These are phyloP conservation scores for Pseudoatta argentina DNA, from an alignment of 1,140 invertebrate genomes.

Conservation along the genomic window DNA sequence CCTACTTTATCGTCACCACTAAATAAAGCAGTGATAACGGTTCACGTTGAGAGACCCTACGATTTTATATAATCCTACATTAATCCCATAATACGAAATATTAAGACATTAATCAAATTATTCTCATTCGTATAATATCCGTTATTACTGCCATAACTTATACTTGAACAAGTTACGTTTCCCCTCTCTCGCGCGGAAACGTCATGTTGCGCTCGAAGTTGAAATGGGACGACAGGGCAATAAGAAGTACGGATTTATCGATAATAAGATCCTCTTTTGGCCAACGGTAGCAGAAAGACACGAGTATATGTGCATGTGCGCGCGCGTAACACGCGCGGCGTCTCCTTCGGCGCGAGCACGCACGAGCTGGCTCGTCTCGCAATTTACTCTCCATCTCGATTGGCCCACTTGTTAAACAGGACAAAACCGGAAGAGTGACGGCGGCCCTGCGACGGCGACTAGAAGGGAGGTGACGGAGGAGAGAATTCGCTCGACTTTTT, in stretches of 20 bases:
- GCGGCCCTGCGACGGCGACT: constrained; percentile 50
- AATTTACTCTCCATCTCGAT: constrained; percentile 85
- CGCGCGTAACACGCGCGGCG: background rate
- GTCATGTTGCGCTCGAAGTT: background rate
- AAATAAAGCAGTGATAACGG: background rate
- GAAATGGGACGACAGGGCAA: background rate
- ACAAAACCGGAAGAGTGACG: constrained; percentile 81
- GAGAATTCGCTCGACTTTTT: constrained; percentile 81
- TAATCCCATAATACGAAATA: background rate
- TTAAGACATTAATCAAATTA: constrained; percentile 19
- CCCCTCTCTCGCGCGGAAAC: background rate
- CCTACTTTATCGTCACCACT: background rate
- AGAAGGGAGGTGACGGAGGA: constrained; percentile 41
- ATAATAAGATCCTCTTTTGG: constrained; percentile 9
- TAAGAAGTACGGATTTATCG: constrained; percentile 1
- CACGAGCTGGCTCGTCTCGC: constrained; percentile 64
- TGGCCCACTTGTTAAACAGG: constrained; percentile 85
- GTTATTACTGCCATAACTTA: background rate
- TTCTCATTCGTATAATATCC: background rate
- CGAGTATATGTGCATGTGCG: no score
- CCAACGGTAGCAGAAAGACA: background rate
- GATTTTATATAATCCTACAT: background rate
- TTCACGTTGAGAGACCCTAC: background rate
- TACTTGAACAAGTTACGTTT: background rate
- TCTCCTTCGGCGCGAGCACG: constrained; percentile 53